Percentiles rank a stretch among this genome's conserved stretches.
Conservation (phyloP, 2,888 invertebrate species). For the Fissipunctia ypsillon region DNA sequence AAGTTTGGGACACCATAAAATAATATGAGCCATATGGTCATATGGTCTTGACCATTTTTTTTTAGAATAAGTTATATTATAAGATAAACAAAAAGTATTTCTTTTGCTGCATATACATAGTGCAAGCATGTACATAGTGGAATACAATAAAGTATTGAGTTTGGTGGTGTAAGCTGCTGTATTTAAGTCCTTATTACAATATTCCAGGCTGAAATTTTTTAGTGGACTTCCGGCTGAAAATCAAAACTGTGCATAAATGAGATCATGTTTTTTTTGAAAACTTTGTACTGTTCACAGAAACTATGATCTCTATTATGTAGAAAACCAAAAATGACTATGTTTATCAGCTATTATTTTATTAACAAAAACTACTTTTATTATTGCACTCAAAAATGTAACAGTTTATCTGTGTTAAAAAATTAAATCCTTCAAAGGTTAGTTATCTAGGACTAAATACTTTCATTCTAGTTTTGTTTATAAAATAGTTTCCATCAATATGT, state of each 20-base stretch:
- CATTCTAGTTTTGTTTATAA: not conserved
- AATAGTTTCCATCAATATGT: not conserved
- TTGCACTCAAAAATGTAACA: no score
- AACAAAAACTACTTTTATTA: no score
- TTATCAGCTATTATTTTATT: no score
- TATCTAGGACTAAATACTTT: not conserved
- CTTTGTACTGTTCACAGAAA: not conserved
- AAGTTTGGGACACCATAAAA: not conserved
- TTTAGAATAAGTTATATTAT: no score
- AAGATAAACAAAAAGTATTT: no score
- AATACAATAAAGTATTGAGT: no score
- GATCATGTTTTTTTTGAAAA: not conserved
- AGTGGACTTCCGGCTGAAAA: not conserved
- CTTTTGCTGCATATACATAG: no score
- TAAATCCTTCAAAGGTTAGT: not conserved
- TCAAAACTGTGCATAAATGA: not conserved
- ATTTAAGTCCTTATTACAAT: no score
- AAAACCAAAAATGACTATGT: not conserved
- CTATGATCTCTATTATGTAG: not conserved
- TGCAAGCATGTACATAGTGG: no score
- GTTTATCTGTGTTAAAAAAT: not conserved
- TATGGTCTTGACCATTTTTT: not conserved
- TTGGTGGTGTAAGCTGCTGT: no score
- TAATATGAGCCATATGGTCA: not conserved
- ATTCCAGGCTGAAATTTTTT: not conserved